Conservation (phyloP, 2,113 vertebrate genomes). For the Ctenodactylus gundi region DNA sequence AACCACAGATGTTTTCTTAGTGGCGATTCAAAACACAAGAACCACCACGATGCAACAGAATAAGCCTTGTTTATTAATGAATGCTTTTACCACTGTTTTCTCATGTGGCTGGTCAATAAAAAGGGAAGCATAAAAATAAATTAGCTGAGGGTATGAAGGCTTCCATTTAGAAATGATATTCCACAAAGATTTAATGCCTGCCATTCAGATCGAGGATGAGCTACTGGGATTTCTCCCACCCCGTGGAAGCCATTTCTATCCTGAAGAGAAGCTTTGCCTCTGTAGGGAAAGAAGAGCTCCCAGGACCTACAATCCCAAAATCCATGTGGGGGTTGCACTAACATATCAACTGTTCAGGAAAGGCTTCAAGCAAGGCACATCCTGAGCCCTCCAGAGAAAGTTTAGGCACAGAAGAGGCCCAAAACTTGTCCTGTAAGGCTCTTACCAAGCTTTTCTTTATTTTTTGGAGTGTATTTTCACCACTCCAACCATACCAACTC, state of each 20-base stretch:
- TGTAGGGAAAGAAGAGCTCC: background rate
- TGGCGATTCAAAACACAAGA: conserved; percentile 33
- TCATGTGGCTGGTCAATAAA: conserved; percentile 34
- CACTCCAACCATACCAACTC: background rate
- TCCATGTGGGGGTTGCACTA: conserved; percentile 42
- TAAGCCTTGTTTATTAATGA: conserved; percentile 57
- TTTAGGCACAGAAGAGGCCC: background rate
- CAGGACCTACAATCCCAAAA: conserved; percentile 16
- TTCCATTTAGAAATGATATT: conserved; percentile 50
- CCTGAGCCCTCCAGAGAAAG: background rate
- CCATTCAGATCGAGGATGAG: background rate
- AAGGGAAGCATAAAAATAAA: conserved; percentile 62
- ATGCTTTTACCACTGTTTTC: conserved; percentile 59
- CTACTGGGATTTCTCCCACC: conserved; percentile 47
- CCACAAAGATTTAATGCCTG: conserved; percentile 39
- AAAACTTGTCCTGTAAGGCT: background rate
- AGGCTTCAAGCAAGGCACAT: conserved; percentile 46
- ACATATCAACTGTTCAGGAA: conserved; percentile 58
- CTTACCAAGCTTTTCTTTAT: background rate
- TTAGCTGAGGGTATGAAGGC: conserved; percentile 36
- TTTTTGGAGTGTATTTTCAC: background rate
- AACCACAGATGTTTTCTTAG: conserved; percentile 25
- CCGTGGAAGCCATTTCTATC: background rate
- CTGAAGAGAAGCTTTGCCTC: conserved; percentile 28
- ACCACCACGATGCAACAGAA: background rate